Conservation (phyloP, 2,113 vertebrate species). For the Amazona guildingii region DNA sequence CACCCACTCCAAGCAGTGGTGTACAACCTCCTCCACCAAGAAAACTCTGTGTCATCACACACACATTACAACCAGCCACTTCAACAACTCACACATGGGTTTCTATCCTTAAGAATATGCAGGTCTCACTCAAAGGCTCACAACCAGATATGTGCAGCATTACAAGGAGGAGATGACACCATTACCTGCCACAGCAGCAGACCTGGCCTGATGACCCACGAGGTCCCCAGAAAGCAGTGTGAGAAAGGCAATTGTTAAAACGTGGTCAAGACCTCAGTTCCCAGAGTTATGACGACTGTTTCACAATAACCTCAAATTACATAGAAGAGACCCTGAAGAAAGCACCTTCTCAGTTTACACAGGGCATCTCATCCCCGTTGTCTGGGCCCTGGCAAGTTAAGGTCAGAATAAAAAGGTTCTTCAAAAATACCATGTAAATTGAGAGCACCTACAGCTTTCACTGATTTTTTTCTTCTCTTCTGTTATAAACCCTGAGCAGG, state of each 20-base stretch:
- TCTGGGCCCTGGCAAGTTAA: background rate
- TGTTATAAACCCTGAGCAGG: background rate
- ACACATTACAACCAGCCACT: background rate
- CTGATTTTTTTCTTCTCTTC: background rate
- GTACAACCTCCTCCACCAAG: background rate
- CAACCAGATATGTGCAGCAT: accelerated
- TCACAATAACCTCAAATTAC: background rate
- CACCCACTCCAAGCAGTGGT: accelerated
- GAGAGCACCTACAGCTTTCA: background rate
- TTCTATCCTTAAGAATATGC: background rate
- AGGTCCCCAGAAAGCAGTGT: background rate
- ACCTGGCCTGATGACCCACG: background rate
- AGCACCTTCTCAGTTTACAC: background rate
- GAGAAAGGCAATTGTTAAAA: background rate
- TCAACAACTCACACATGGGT: accelerated
- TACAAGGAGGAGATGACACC: accelerated
- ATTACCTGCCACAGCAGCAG: accelerated
- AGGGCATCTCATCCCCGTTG: background rate
- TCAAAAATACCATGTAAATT: background rate
- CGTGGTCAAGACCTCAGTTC: background rate
- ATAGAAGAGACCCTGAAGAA: background rate
- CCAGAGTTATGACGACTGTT: background rate
- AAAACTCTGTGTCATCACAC: background rate
- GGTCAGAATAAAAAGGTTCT: slow-evolving; percentile 2
- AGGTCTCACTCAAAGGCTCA: background rate